These are phyloP conservation scores for Selenia dentaria DNA, from an alignment of 2,888 invertebrate species.

Conservation along the genomic window DNA sequence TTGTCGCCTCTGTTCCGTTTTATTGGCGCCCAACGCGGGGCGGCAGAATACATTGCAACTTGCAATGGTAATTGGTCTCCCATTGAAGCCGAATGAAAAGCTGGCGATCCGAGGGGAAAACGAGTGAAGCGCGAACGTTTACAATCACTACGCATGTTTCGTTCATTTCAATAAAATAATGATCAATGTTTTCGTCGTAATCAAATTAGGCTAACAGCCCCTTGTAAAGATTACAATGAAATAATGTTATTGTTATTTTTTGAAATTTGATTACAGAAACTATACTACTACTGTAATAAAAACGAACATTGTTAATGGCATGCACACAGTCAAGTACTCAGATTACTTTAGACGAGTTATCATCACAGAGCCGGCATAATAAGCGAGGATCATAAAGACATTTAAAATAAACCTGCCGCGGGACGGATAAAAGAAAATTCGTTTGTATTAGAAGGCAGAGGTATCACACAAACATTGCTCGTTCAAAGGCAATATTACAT, in stretches of 20 bases:
- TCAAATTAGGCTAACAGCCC: slow-evolving; percentile 3
- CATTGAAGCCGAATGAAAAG: slow-evolving; percentile 16
- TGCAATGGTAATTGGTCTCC: slow-evolving; percentile 25
- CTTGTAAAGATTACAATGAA: neutral
- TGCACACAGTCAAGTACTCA: slow-evolving; percentile 29
- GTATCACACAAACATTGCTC: slow-evolving; percentile 31
- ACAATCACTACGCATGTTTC: slow-evolving; percentile 3
- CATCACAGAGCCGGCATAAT: slow-evolving; percentile 36
- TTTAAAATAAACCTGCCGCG: slow-evolving; percentile 55
- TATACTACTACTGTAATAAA: too few relatives aligned
- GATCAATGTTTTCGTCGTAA: slow-evolving; percentile 1
- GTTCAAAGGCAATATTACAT: slow-evolving; percentile 32
- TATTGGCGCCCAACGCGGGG: slow-evolving; percentile 61
- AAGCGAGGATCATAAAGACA: slow-evolving; percentile 42
- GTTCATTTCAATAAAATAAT: slow-evolving; percentile 13
- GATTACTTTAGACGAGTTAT: slow-evolving; percentile 35
- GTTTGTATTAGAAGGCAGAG: slow-evolving; percentile 53
- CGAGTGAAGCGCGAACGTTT: slow-evolving; percentile 13
- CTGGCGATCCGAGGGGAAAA: slow-evolving; percentile 14
- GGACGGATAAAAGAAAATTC: slow-evolving; percentile 54
- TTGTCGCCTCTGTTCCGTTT: slow-evolving; percentile 53
- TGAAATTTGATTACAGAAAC: too few relatives aligned
- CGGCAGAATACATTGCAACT: slow-evolving; percentile 34
- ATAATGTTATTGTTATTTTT: neutral
- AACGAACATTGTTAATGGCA: slow-evolving; percentile 39